phyloP scores from a whole-genome alignment of 2,888 invertebrate species.

The Empis livida region DNA sequence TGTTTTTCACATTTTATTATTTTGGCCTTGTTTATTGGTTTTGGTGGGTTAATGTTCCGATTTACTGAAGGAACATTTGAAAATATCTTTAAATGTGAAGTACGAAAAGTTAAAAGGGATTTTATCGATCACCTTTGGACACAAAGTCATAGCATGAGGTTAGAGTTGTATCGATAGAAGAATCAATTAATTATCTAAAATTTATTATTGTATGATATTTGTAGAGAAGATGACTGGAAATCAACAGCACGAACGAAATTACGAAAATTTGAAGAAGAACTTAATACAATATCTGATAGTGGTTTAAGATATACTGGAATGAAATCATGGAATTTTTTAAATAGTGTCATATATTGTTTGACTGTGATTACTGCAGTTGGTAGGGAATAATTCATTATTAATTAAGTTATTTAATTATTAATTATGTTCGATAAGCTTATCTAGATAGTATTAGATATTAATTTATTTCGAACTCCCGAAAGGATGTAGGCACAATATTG shows the following conservation, averaged over 20 bases:
- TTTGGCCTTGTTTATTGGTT: constrained; percentile 57
- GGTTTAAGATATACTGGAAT: constrained; percentile 76
- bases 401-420: too few relatives aligned
- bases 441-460: too few relatives aligned
- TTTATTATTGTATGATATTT: constrained; percentile 8
- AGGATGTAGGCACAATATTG: too few relatives aligned
- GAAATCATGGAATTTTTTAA: constrained; percentile 77
- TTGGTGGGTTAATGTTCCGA: constrained; percentile 69
- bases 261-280: constrained; percentile 72
- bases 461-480: too few relatives aligned
- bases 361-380: constrained; percentile 83
- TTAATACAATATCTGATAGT: constrained; percentile 71
- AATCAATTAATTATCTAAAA: neutral
- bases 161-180: neutral
- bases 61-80: constrained; percentile 77
- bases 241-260: constrained; percentile 67
- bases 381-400: too few relatives aligned
- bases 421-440: too few relatives aligned
- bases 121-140: constrained; percentile 75
- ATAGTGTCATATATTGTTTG: constrained; percentile 73
- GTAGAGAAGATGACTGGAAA: constrained; percentile 82
- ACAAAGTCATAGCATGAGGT: constrained; percentile 62
- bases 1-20: constrained; percentile 58
- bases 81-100: constrained; percentile 75
- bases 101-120: constrained; percentile 72